Evolutionary conservation across 2,113 vertebrate genomes (phyloP).

Genomic region (Microcebus murinus): DNA sequence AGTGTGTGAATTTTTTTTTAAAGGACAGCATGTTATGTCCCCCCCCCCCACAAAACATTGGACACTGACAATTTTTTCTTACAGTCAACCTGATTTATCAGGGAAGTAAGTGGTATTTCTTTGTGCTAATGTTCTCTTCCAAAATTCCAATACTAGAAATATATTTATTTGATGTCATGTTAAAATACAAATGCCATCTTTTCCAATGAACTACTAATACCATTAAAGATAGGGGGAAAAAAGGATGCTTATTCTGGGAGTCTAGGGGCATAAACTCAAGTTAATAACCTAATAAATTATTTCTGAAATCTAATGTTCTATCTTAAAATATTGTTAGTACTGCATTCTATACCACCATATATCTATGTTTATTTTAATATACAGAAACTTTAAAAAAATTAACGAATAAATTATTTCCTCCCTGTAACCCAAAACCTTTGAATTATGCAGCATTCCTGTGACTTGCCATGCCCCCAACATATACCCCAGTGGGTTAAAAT

Average conservation of each 20-base stretch:
- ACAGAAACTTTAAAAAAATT: neutral
- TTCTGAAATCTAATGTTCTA: neutral
- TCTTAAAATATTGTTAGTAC: neutral
- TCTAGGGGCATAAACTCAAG: neutral
- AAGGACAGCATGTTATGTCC: neutral
- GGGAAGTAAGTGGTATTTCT: neutral
- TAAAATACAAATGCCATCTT: constrained; percentile 7
- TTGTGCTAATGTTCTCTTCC: neutral
- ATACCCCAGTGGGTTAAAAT: neutral
- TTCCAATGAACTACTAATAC: neutral
- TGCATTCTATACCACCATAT: neutral
- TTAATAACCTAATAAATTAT: neutral
- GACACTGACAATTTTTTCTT: neutral
- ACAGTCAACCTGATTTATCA: neutral
- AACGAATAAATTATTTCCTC: neutral
- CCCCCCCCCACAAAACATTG: neutral
- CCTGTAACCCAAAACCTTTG: neutral
- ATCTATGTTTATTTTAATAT: neutral
- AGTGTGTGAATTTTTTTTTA: neutral
- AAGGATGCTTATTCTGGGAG: neutral
- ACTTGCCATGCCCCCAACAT: neutral
- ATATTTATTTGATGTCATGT: neutral
- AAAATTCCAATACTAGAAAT: neutral
- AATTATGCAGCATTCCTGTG: neutral
- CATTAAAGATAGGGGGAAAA: neutral